These are phyloP conservation scores for Tethya wilhelma DNA, from an alignment of 37 sponge, comb jelly and placozoan genomes.

Conservation along the genomic window DNA sequence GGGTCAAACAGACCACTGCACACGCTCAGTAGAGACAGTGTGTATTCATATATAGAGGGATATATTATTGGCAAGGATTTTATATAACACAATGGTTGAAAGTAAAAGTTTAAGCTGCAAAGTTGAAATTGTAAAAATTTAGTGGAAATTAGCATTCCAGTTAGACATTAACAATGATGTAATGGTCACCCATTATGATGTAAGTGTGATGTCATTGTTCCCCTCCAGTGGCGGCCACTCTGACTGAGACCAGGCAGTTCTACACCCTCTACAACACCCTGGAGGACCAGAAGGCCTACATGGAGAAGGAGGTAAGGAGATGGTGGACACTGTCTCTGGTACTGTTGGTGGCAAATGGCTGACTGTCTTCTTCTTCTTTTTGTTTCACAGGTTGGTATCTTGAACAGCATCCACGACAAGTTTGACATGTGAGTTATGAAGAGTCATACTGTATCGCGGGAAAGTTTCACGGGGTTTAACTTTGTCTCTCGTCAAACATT, in stretches of 20 bases:
- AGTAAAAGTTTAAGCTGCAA: not conserved
- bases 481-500: no score
- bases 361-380: not conserved
- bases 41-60: not conserved
- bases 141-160: no score
- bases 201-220: no score
- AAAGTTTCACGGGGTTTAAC: no score
- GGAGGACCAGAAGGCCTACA: slow-evolving; percentile 89
- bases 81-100: not conserved
- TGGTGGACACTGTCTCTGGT: not conserved
- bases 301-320: slow-evolving; percentile 86
- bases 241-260: slow-evolving; percentile 96
- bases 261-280: slow-evolving; percentile 96
- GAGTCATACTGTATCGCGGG: no score
- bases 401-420: slow-evolving; percentile 92
- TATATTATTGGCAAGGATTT: not conserved
- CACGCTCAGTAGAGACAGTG: not conserved
- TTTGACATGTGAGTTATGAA: slow-evolving; percentile 82
- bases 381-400: slow-evolving; percentile 53
- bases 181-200: no score
- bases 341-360: not conserved
- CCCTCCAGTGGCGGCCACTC: slow-evolving; percentile 69
- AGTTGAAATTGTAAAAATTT: no score
- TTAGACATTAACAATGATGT: no score
- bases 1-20: not conserved